A percentile compares a stretch with the other conserved stretches of the same genome.
phyloP scores from a whole-genome alignment of 2,888 invertebrate genomes.

The Tenthredo distinguenda region DNA sequence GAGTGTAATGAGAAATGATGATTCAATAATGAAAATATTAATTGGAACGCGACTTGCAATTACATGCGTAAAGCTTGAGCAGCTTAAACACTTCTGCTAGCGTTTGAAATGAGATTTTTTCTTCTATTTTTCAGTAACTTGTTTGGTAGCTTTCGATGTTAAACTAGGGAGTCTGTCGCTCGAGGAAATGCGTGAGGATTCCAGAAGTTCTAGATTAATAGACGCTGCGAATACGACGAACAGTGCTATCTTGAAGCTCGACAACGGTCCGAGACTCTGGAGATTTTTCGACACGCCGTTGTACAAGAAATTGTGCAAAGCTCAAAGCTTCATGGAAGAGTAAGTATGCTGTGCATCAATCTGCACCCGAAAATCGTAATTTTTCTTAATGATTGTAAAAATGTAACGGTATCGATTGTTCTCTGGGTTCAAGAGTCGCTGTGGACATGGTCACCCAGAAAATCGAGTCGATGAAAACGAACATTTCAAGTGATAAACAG shows the following conservation, averaged over 20 bases:
- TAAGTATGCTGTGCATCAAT: slow-evolving; percentile 67
- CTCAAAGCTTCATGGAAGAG: slow-evolving; percentile 87
- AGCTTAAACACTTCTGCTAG: slow-evolving; percentile 9
- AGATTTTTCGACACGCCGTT: slow-evolving; percentile 85
- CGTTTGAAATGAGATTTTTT: slow-evolving; percentile 1
- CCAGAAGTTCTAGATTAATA: slow-evolving; percentile 85
- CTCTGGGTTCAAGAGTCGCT: slow-evolving; percentile 80
- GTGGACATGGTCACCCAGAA: slow-evolving; percentile 83
- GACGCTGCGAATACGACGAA: slow-evolving; percentile 88
- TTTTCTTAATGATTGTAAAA: slow-evolving; percentile 4
- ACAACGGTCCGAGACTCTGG: slow-evolving; percentile 87
- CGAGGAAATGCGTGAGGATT: slow-evolving; percentile 81
- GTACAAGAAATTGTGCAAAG: slow-evolving; percentile 84
- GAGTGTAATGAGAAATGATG: slow-evolving; percentile 83
- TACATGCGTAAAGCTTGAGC: not conserved
- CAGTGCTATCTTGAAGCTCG: slow-evolving; percentile 84
- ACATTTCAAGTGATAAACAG: slow-evolving; percentile 64
- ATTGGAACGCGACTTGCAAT: not conserved
- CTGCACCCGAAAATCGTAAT: slow-evolving; percentile 28
- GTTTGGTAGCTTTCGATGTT: slow-evolving; percentile 85
- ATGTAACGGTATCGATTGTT: slow-evolving; percentile 56
- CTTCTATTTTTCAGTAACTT: slow-evolving; percentile 83
- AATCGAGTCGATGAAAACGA: slow-evolving; percentile 73
- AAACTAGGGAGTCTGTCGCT: slow-evolving; percentile 84
- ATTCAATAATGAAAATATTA: slow-evolving; percentile 20